Evolutionary conservation across 2,797 vertebrate species (phyloP), one percentile per base, ranked within the genome.

Genomic region (Scomberomorus guttatus): DNA sequence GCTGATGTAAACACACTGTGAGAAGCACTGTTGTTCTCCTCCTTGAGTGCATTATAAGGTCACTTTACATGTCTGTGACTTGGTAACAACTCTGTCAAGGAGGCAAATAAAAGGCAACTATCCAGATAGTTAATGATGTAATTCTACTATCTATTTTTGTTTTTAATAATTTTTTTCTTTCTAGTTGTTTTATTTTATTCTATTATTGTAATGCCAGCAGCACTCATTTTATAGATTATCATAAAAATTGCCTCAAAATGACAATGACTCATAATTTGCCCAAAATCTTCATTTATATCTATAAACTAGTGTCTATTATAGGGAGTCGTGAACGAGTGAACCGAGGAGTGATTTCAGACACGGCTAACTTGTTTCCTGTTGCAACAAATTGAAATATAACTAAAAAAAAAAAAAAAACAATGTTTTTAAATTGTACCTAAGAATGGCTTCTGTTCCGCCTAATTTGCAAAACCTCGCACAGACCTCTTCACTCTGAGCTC

Each of bases 401-500:
- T 42, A 4, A 42, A 42, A 14, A 42, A 50, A 48, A 42, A 50
- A 48, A 17, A 17, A 46, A 18, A 1, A 6, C 6, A 48, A 75
- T 63, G 37, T 75, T 82, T 77, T 77, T 74, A 54, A 55, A 80
- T 72, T 75, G 42, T 29, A 68, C 34, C n/a, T 54, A 17, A 29
- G 60, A 72, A 81, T 27, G 10, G 54, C 75, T 75, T 62, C 62
- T 56, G 22, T 62, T 72, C 69, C 61, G 22, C 48, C 57, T 86
- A 51, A 80, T 92, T 84, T 85, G 68, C 79, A 81, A 51, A 71
- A 86, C 39, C 69, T 50, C 2, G 15, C 72, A 81, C 50, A 56
- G 57, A 59, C 62, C n/a, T 61, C 59, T 54, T 48, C 8, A 60
- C 32, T 42, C 13, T 54, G 37, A 42, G 8, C 66, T 54, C 44